Evolutionary conservation across 2,113 vertebrate species (phyloP), one percentile per base, ranked within the genome.

Genomic region (Theristicus caerulescens): DNA sequence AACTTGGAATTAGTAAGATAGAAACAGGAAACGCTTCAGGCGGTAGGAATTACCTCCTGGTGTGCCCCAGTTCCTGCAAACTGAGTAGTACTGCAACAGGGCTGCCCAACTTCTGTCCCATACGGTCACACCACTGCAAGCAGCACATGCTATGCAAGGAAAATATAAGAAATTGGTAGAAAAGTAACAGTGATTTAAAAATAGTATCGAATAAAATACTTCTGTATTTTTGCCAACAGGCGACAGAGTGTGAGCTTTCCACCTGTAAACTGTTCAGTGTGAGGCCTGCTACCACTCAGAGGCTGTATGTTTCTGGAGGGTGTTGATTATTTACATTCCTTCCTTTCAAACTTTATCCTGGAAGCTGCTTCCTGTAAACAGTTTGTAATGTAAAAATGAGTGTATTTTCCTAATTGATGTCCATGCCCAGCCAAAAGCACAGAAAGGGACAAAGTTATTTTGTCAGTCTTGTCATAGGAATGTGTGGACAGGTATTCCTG

Each of bases 291-390:
- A 61, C 77, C 38, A 10, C 81, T 94, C 71, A 76, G 67, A 80
- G 49, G 26, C 40, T 73, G 44, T 32, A 1, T 36, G 64, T 61
- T 85, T 85, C 86, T 93, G 86, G 66, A 94, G 80, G 49, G 46
- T 90, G 89, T 77, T 93, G 84, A 46, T 82, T 83, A 70, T 93
- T 97, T 96, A 93, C 94, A 90, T 95, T 94, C 92, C 64, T 90
- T 88, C 87, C 82, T 74, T 93, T 83, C 46, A 77, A 38, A 70
- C 74, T 80, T 73, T 69, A 64, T 72, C 62, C 66, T 96, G 66
- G 62, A 74, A 94, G 64, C 40, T 55, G 71, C 55, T 93, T 96
- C 82, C 87, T 93, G 74, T 86, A 90, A 94, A 85, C 84, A 86
- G 72, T 85, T 91, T 87, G 81, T 51, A 86, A 38, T 44, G 38